Conservation (phyloP, 1,140 invertebrate genomes). For the Yoshiicerus persimilis region DNA sequence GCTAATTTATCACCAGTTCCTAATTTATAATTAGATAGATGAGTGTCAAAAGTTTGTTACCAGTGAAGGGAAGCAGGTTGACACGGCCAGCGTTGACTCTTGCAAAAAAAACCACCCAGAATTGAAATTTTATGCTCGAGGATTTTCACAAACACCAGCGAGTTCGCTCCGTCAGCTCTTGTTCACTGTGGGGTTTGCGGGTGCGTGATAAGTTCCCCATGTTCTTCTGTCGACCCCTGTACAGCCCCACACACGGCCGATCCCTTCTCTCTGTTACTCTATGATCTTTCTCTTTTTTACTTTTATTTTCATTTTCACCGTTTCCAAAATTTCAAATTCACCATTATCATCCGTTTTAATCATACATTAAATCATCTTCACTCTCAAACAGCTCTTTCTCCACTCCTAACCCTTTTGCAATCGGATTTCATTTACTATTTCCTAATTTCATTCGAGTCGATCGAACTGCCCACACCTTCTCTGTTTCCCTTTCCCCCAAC, state of each 20-base stretch:
- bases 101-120: conserved; percentile 43
- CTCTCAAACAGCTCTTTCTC: background rate
- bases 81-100: conserved; percentile 35
- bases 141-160: conserved; percentile 43
- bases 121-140: conserved; percentile 47
- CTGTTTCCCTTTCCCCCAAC: conserved; percentile 7
- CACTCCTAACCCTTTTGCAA: background rate
- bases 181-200: conserved; percentile 1
- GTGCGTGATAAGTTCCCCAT: background rate
- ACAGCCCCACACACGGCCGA: background rate
- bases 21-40: background rate
- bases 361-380: background rate
- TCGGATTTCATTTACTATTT: background rate
- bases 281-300: background rate
- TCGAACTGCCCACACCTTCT: background rate
- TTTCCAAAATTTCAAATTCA: background rate
- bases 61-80: conserved; percentile 19
- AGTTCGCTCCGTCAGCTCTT: conserved; percentile 35
- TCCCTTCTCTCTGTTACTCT: background rate
- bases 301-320: background rate
- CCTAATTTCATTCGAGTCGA: background rate
- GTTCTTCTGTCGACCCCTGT: background rate
- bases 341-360: background rate
- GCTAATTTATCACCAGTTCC: background rate
- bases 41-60: conserved; percentile 28